Evolutionary conservation across 30 jellyfish, hydroid and myxozoan genomes (phyloP).

Genomic region (Aurelia coerulea): DNA sequence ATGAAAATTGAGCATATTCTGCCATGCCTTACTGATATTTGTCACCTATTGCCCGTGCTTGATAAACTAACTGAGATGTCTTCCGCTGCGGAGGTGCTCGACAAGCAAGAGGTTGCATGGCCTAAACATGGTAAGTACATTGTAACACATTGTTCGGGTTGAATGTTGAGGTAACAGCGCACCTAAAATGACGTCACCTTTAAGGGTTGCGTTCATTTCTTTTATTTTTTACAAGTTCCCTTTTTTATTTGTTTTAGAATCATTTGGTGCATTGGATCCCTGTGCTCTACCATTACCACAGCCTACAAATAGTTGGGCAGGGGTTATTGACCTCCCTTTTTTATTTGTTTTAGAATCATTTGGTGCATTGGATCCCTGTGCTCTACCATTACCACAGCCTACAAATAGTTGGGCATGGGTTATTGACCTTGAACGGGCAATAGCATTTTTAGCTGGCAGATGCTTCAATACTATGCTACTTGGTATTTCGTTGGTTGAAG

Average conservation of each 20-base stretch:
- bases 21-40: conserved; percentile 55
- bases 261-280: conserved; percentile 58
- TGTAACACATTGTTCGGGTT: neutral
- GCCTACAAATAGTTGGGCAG: conserved; percentile 76
- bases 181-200: no score
- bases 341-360: conserved; percentile 34
- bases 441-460: conserved; percentile 72
- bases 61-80: conserved; percentile 50
- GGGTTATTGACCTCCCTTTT: conserved; percentile 85
- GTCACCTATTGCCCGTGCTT: conserved; percentile 53
- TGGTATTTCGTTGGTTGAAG: conserved; percentile 27
- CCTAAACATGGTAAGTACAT: conserved; percentile 58
- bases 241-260: conserved; percentile 20
- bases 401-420: conserved; percentile 84
- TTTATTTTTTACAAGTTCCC: no score
- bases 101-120: conserved; percentile 70
- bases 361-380: conserved; percentile 66
- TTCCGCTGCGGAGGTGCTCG: conserved; percentile 65
- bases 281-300: conserved; percentile 59
- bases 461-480: conserved; percentile 61
- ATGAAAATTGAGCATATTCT: conserved; percentile 21
- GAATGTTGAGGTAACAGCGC: no score
- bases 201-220: no score
- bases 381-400: conserved; percentile 60
- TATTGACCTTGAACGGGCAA: conserved; percentile 70